A percentile compares a stretch with the other conserved stretches of the same genome.
Evolutionary conservation across 2,888 invertebrate genomes (phyloP).

Genomic region (Flexamia atlantica): DNA sequence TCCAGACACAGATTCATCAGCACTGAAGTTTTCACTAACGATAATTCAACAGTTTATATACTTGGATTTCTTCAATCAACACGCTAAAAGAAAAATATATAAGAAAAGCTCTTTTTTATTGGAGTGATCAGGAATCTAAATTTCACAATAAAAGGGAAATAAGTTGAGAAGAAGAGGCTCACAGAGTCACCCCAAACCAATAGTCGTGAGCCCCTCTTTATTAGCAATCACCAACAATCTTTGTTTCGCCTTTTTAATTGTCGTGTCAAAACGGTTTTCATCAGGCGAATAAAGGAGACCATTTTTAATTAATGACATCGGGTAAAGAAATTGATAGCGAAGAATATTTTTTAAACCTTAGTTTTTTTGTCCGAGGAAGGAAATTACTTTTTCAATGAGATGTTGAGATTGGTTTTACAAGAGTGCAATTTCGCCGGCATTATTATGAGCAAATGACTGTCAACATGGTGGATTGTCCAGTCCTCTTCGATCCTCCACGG

Average conservation of each 20-base stretch:
- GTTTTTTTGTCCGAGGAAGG: constrained; percentile 51
- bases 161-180: not conserved
- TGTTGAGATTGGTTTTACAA: constrained; percentile 52
- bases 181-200: constrained; percentile 56
- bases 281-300: constrained; percentile 62
- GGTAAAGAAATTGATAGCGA: constrained; percentile 63
- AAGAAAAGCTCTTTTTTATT: no score
- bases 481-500: not conserved
- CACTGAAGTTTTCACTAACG: no score
- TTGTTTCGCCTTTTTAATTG: constrained; percentile 64
- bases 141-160: not conserved
- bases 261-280: constrained; percentile 65
- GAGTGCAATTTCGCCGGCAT: constrained; percentile 52
- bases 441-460: constrained; percentile 53
- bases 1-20: no score
- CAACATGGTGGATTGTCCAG: constrained; percentile 35
- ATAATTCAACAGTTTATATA: no score
- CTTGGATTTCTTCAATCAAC: no score
- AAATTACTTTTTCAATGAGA: constrained; percentile 56
- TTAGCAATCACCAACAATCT: constrained; percentile 63
- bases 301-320: constrained; percentile 65
- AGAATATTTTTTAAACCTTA: constrained; percentile 46
- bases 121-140: not conserved
- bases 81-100: no score
- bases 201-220: constrained; percentile 58